A percentile compares a stretch with the other conserved stretches of the same genome.
These are phyloP conservation scores for Scaptomyza polygonia DNA, from an alignment of 2,888 invertebrate species.

Conservation along the genomic window DNA sequence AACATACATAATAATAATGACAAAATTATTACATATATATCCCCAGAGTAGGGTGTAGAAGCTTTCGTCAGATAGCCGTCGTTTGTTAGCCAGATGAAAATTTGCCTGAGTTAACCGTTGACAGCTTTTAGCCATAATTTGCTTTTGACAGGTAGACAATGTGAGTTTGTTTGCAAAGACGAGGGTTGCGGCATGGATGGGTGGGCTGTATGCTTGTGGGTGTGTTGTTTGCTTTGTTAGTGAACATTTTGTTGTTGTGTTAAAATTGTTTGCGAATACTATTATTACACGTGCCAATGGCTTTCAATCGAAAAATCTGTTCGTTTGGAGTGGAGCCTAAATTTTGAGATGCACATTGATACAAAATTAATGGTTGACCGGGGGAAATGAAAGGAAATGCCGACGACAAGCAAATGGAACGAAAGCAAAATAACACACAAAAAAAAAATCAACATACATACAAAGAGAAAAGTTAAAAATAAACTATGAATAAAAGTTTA, in stretches of 20 bases:
- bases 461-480: conserved; percentile 81
- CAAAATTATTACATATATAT: conserved; percentile 43
- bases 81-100: conserved; percentile 14
- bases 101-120: conserved; percentile 3
- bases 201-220: conserved; percentile 3
- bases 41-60: conserved; percentile 5
- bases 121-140: conserved; percentile 50
- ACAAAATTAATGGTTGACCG: conserved; percentile 20
- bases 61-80: conserved; percentile 15
- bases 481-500: conserved; percentile 73
- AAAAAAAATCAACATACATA: conserved; percentile 37
- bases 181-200: background rate
- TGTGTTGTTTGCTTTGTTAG: conserved; percentile 17
- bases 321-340: conserved; percentile 4
- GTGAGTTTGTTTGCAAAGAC: background rate
- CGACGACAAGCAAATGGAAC: conserved; percentile 43
- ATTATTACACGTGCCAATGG: conserved; percentile 39
- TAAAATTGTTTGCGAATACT: conserved; percentile 46
- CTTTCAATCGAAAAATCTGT: background rate
- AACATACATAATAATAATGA: conserved; percentile 38
- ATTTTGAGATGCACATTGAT: conserved; percentile 44
- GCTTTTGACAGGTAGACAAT: conserved; percentile 46
- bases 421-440: conserved; percentile 28
- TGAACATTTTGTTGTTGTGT: conserved; percentile 15
- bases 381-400: conserved; percentile 8